Percentiles rank a stretch among this genome's conserved stretches.
Evolutionary conservation across 2,797 vertebrate species (phyloP).

Genomic region (Onychomys leucogaster): DNA sequence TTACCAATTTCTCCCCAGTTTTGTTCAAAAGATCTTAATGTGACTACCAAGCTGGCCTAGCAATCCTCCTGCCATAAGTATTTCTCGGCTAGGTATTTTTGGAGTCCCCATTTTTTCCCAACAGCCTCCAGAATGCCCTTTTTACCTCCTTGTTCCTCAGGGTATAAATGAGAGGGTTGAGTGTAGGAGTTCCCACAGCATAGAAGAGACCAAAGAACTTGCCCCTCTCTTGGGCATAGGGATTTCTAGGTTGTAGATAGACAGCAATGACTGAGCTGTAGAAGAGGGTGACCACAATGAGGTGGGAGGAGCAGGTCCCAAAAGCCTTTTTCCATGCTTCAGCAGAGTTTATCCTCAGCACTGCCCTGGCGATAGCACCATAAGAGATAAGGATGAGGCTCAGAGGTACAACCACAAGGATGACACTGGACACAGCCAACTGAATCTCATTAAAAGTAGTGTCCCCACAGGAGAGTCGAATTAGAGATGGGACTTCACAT

Average conservation of each 20-base stretch:
- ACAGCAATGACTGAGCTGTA: conserved; percentile 70
- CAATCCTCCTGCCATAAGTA: background rate
- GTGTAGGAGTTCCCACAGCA: conserved; percentile 60
- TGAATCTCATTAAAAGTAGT: conserved; percentile 58
- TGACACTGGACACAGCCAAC: background rate
- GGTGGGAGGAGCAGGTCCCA: conserved; percentile 74
- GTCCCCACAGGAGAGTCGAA: background rate
- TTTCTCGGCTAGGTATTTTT: background rate
- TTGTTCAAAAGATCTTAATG: background rate
- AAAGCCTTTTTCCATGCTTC: conserved; percentile 53
- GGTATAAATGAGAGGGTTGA: conserved; percentile 71
- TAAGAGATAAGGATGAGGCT: conserved; percentile 67
- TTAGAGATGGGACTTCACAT: conserved; percentile 53
- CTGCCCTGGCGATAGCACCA: background rate
- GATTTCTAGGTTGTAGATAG: conserved; percentile 57
- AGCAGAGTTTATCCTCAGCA: conserved; percentile 38
- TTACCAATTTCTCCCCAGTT: background rate
- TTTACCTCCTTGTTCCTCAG: conserved; percentile 70
- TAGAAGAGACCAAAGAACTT: conserved; percentile 72
- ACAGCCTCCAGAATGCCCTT: conserved; percentile 26
- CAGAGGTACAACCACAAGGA: conserved; percentile 16
- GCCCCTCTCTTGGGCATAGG: conserved; percentile 8
- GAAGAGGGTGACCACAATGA: conserved; percentile 74
- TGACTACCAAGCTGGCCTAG: background rate
- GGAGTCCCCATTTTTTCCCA: background rate